A percentile compares a stretch with the other conserved stretches of the same genome.
Evolutionary conservation across 2,888 invertebrate species (phyloP).

Genomic region (Drosophila suboccidentalis): DNA sequence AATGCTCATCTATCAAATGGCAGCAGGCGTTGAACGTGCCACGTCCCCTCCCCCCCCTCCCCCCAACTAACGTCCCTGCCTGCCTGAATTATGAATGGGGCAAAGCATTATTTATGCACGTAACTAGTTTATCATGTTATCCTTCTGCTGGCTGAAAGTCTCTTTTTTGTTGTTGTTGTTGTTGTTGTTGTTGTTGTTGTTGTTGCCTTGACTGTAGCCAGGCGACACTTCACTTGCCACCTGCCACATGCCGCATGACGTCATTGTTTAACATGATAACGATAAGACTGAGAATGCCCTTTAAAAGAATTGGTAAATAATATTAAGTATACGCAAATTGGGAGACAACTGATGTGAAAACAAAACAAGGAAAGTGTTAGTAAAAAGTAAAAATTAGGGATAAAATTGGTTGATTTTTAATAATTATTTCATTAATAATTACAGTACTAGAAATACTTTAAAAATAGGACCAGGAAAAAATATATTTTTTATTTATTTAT

Average conservation of each 20-base stretch:
- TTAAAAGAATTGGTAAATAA: not conserved
- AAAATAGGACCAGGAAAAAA: no score
- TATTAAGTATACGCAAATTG: not conserved
- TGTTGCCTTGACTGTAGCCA: conserved; percentile 11
- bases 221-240: not conserved
- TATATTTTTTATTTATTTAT: no score
- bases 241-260: conserved; percentile 5
- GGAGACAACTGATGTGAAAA: no score
- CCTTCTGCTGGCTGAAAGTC: conserved; percentile 56
- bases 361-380: no score
- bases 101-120: conserved; percentile 78
- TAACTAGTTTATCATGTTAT: conserved; percentile 79
- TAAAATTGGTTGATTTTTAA: no score
- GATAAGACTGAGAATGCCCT: not conserved
- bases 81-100: conserved; percentile 36
- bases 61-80: not conserved
- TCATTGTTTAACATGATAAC: conserved; percentile 7
- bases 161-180: conserved; percentile 18
- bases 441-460: no score
- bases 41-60: no score
- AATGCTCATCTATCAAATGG: conserved; percentile 70
- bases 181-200: no score
- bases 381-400: no score
- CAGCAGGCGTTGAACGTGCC: conserved; percentile 20
- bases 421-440: no score